Evolutionary conservation across 64 coral and sea anemone genomes (phyloP), one percentile per base, ranked within the genome.

Genomic region (Acropora yongei): DNA sequence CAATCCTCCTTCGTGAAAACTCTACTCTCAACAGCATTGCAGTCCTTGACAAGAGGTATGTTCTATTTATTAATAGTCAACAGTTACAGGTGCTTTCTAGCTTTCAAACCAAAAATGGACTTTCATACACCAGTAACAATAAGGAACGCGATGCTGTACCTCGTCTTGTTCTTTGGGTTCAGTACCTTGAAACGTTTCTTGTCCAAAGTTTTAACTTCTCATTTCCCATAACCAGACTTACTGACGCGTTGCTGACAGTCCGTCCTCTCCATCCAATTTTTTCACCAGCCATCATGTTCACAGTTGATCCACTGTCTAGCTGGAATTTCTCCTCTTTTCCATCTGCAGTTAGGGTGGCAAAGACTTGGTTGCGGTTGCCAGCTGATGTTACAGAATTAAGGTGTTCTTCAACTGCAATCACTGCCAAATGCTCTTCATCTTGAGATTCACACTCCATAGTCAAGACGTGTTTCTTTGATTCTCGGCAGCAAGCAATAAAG

Each of bases 301-400:
- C 79, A 48, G 89, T 91, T 76, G 89, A 79, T 82, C 79, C 89
- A 83, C 89, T 83, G 30, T 91, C 89, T 10, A 91, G 79, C 45
- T 91, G 79, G 6, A 91, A 90, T 10, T 49, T 49, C 17, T 71
- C 57, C 51, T 80, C 76, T 10, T 41, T 47, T 41, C 41, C 55
- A 47, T 90, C 80, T 41, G 71, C 75, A 10, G 16, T 3, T 13
- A 90, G 75, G 63, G 88, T 90, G n/a, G 74, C 88, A 89, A 79
- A 80, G 55, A 80, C 57, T 61, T 90, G 57, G 57, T 80, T 90
- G 8, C 0, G 73, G 73, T 44, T 75, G 9, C 73, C 73, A 44
- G 41, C 41, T 47, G 41, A 75, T 40, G 73, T 42, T 44, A 75
- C 41, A 11, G 41, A 6, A 44, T 75, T 46, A 42, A 74, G 71